Evolutionary conservation across 1,140 invertebrate species (phyloP).

Genomic region (Drosophila subobscura): DNA sequence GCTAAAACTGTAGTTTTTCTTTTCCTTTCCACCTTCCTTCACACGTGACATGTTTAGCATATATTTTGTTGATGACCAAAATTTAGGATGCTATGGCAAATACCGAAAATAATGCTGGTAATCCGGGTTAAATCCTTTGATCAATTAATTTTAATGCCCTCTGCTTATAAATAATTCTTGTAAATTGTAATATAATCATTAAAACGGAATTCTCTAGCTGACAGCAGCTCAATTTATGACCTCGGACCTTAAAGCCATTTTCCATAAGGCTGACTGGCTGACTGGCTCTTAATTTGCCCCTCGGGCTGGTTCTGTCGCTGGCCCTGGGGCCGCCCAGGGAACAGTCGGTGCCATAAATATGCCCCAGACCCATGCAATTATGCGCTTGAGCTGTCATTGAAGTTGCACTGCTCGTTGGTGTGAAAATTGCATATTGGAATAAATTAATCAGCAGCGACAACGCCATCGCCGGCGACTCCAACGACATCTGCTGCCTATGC

Average conservation of each 20-base stretch:
- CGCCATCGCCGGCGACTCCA: constrained; percentile 23
- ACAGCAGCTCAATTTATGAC: constrained; percentile 76
- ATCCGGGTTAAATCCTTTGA: constrained; percentile 4
- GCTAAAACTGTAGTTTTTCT: no score
- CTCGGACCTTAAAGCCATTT: constrained; percentile 52
- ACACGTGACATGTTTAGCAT: no score
- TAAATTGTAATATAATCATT: constrained; percentile 69
- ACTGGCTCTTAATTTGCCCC: constrained; percentile 38
- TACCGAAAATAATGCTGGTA: constrained; percentile 21
- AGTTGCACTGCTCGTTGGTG: constrained; percentile 68
- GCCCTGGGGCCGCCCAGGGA: constrained; percentile 2
- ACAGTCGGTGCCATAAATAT: constrained; percentile 66
- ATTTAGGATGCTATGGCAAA: constrained; percentile 22
- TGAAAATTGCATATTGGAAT: constrained; percentile 81
- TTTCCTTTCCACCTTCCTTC: constrained; percentile 15
- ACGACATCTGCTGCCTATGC: constrained; percentile 62
- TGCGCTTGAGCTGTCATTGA: constrained; percentile 75
- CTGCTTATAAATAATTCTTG: constrained; percentile 13
- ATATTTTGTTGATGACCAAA: constrained; percentile 33
- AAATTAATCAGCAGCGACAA: constrained; percentile 73
- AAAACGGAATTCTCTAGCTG: constrained; percentile 74
- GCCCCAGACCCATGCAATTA: constrained; percentile 66
- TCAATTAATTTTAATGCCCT: constrained; percentile 50
- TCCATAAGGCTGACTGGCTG: constrained; percentile 33
- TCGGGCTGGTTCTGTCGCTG: not conserved